These are phyloP conservation scores for Sinelater perroti DNA, from an alignment of 2,888 invertebrate genomes.

Conservation along the genomic window DNA sequence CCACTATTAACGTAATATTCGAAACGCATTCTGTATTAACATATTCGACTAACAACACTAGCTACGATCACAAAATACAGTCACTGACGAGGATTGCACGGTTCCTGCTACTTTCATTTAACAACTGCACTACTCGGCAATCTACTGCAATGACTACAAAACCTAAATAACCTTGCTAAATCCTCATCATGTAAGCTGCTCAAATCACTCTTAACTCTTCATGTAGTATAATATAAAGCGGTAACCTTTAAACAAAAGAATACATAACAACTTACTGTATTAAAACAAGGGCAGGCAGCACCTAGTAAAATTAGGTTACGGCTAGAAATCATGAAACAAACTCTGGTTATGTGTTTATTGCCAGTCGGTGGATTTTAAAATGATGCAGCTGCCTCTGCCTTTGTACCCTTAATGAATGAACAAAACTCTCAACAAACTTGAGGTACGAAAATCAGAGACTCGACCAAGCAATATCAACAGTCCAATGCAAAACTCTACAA, in stretches of 20 bases:
- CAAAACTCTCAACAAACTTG: too few species aligned
- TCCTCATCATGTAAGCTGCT: slow-evolving; percentile 24
- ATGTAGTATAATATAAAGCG: slow-evolving; percentile 19
- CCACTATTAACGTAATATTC: slow-evolving; percentile 41
- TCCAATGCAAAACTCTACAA: slow-evolving; percentile 38
- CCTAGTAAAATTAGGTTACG: too few species aligned
- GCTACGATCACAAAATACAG: slow-evolving; percentile 37
- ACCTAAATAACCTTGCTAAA: slow-evolving; percentile 26
- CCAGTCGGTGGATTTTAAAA: too few species aligned
- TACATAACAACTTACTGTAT: too few species aligned
- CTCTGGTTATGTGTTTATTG: too few species aligned
- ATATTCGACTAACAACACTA: slow-evolving; percentile 36
- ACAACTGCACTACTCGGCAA: background rate
- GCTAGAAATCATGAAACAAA: too few species aligned
- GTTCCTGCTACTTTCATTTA: too few species aligned
- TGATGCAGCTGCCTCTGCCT: too few species aligned
- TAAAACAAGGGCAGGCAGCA: too few species aligned
- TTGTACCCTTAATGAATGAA: too few species aligned
- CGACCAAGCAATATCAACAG: slow-evolving; percentile 39
- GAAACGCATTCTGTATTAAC: slow-evolving; percentile 34
- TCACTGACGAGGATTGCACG: slow-evolving; percentile 23
- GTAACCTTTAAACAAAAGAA: slow-evolving; percentile 30
- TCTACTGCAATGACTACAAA: slow-evolving; percentile 1
- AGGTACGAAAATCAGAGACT: slow-evolving; percentile 25
- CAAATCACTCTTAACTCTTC: slow-evolving; percentile 29